Evolutionary conservation across 2,113 vertebrate genomes (phyloP).

Genomic region (Nothocercus julius): DNA sequence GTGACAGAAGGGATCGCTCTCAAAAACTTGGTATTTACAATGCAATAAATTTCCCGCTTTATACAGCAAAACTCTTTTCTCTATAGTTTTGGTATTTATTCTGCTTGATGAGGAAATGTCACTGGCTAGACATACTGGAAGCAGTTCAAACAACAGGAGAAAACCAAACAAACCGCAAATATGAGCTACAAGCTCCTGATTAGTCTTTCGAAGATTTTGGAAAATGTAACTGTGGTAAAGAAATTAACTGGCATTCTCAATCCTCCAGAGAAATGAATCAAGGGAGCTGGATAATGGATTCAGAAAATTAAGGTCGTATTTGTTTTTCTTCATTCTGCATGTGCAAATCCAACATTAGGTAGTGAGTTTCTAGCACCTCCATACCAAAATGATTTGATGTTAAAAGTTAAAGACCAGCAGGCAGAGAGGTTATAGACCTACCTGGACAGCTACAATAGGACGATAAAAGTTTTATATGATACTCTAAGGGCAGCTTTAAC

Average conservation of each 20-base stretch:
- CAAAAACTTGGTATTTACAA: conserved; percentile 9
- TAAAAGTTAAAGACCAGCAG: neutral
- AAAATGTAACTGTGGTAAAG: conserved; percentile 43
- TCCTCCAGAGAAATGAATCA: conserved; percentile 42
- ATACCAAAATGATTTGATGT: neutral
- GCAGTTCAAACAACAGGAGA: conserved; percentile 53
- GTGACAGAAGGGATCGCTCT: neutral
- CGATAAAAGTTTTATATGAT: neutral
- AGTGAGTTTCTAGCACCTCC: conserved; percentile 30
- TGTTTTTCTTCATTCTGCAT: conserved; percentile 44
- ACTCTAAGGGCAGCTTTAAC: neutral
- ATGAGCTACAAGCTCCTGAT: conserved; percentile 64
- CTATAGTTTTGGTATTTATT: conserved; percentile 45
- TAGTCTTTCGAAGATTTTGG: conserved; percentile 52
- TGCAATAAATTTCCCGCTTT: neutral
- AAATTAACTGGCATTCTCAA: conserved; percentile 51
- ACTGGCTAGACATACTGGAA: conserved; percentile 48
- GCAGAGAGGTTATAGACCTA: neutral
- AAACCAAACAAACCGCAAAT: conserved; percentile 54
- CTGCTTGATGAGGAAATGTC: conserved; percentile 49
- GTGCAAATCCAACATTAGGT: conserved; percentile 22
- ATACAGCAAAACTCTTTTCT: conserved; percentile 14
- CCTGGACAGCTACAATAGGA: neutral
- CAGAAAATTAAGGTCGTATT: conserved; percentile 46
- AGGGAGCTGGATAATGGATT: conserved; percentile 38